Conservation (phyloP, 2,888 invertebrate species). For the Ellobium chinense region DNA sequence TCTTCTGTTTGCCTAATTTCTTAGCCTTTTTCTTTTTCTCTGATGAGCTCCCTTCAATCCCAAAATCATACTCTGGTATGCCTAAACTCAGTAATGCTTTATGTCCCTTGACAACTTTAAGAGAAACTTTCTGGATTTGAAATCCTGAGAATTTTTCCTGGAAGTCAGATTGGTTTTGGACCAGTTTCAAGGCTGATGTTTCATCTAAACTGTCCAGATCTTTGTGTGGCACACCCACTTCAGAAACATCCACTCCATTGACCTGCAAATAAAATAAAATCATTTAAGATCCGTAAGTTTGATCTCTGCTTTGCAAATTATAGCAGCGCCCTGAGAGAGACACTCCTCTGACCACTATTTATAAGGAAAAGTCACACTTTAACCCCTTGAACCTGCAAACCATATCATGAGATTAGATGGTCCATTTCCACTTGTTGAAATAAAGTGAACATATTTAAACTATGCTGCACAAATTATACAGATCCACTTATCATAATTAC, state of each 20-base stretch:
- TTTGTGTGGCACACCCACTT: constrained; percentile 34
- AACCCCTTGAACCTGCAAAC: too few relatives aligned
- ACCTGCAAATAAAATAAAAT: too few relatives aligned
- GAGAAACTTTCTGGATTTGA: not conserved
- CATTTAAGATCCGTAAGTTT: too few relatives aligned
- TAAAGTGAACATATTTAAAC: too few relatives aligned
- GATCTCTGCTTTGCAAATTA: too few relatives aligned
- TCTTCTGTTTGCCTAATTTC: constrained; percentile 41
- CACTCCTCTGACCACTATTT: too few relatives aligned
- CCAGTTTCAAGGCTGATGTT: constrained; percentile 16
- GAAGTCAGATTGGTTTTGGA: not conserved
- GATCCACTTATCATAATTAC: too few relatives aligned
- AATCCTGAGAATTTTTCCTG: not conserved
- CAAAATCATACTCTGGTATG: constrained; percentile 31
- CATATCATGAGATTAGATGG: too few relatives aligned
- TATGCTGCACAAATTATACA: too few relatives aligned
- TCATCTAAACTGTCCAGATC: constrained; percentile 2
- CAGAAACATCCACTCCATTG: constrained; percentile 23
- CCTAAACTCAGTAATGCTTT: constrained; percentile 19
- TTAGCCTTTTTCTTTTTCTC: constrained; percentile 19
- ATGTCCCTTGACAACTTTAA: constrained; percentile 7
- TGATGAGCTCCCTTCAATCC: not conserved
- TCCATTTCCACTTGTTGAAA: too few relatives aligned
- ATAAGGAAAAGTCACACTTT: too few relatives aligned
- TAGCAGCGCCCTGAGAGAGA: too few relatives aligned